These are phyloP conservation scores for Ectemnius continuus DNA, from an alignment of 2,888 invertebrate species.

Conservation along the genomic window DNA sequence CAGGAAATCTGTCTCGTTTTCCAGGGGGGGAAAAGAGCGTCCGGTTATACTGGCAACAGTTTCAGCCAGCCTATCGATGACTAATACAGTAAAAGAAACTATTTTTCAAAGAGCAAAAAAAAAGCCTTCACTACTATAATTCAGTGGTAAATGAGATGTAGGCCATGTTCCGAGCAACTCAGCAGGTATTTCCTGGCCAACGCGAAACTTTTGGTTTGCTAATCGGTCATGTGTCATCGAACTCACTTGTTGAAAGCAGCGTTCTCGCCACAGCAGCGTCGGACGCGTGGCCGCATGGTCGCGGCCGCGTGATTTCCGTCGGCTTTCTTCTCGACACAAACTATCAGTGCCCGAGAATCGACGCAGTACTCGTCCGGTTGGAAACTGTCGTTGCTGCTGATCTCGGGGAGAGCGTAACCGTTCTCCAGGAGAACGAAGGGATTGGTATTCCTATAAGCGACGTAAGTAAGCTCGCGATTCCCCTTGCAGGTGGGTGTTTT, in stretches of 20 bases:
- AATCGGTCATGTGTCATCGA: constrained; percentile 56
- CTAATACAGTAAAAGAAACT: too few species aligned
- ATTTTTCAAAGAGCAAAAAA: too few species aligned
- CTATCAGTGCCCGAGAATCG: constrained; percentile 83
- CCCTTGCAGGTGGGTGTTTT: constrained; percentile 75
- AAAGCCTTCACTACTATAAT: too few species aligned
- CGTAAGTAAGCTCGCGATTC: constrained; percentile 71
- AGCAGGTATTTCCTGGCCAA: constrained; percentile 1
- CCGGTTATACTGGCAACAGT: too few species aligned
- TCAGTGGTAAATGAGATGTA: neutral
- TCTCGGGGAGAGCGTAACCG: constrained; percentile 82
- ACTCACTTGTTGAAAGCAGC: constrained; percentile 82
- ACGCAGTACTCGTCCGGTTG: constrained; percentile 84
- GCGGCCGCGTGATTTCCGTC: constrained; percentile 69
- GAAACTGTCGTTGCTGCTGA: constrained; percentile 76
- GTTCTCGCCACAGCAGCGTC: constrained; percentile 86
- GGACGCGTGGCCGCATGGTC: constrained; percentile 76
- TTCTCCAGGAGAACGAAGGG: constrained; percentile 83
- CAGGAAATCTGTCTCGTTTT: too few species aligned
- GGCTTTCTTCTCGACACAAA: constrained; percentile 79
- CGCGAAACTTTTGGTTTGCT: neutral
- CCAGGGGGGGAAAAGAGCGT: too few species aligned
- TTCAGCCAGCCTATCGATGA: too few species aligned
- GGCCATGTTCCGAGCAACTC: constrained; percentile 12
- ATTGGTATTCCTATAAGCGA: constrained; percentile 64